Conservation (phyloP, 2,888 invertebrate species). For the Siphlonurus alternatus region DNA sequence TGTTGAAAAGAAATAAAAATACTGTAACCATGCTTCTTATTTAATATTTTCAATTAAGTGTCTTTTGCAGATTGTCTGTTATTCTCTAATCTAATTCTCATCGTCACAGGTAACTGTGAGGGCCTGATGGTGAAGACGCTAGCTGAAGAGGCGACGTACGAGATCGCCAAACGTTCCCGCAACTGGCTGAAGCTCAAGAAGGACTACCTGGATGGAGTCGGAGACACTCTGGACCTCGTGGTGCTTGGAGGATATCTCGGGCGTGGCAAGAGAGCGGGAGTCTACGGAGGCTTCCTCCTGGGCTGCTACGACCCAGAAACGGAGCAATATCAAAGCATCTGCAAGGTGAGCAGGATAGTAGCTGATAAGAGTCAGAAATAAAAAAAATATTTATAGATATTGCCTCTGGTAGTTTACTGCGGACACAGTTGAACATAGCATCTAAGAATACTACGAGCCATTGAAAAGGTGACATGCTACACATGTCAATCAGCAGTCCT, state of each 20-base stretch:
- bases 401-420: conserved; percentile 4
- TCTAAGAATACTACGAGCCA: conserved; percentile 1
- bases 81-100: conserved; percentile 5
- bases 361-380: background rate
- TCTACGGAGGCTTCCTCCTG: conserved; percentile 86
- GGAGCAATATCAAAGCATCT: conserved; percentile 86
- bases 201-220: conserved; percentile 91
- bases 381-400: too few species aligned
- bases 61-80: conserved; percentile 7
- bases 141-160: conserved; percentile 77
- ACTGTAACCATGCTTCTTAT: background rate
- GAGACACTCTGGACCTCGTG: conserved; percentile 90
- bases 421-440: background rate
- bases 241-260: conserved; percentile 91
- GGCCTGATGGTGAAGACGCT: conserved; percentile 97
- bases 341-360: conserved; percentile 51
- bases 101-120: conserved; percentile 70
- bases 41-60: conserved; percentile 1
- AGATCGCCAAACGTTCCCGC: conserved; percentile 86
- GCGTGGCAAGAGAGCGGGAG: conserved; percentile 81
- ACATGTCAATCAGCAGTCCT: too few species aligned
- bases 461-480: too few species aligned
- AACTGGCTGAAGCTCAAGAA: conserved; percentile 97
- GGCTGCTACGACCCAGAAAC: conserved; percentile 80
- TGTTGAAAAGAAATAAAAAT: too few species aligned